phyloP scores from a whole-genome alignment of 2,888 invertebrate species.

The Tipula vernalis region DNA sequence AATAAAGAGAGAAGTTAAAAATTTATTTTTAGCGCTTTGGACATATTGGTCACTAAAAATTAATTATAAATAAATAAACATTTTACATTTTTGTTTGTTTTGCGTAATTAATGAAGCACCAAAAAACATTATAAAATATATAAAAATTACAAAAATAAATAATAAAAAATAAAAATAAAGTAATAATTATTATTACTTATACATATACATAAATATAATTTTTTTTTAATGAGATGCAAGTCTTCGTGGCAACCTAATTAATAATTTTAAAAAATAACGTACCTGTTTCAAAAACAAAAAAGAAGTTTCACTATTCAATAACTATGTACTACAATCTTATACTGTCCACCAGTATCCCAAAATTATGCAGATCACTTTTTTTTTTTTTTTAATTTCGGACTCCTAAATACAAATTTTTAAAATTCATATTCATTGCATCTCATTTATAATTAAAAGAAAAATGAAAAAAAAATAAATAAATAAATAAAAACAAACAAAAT shows the following conservation, averaged over 20 bases:
- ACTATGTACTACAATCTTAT: not conserved
- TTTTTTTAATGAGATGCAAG: not conserved
- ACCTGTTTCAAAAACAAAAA: not conserved
- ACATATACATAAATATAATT: not conserved
- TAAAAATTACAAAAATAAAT: not conserved
- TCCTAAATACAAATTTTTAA: not conserved
- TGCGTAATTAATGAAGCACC: not conserved
- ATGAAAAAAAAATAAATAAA: slow-evolving; percentile 12
- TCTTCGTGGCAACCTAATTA: not conserved
- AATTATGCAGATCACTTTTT: not conserved
- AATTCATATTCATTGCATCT: slow-evolving; percentile 8
- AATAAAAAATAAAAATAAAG: not conserved
- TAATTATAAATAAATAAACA: not conserved
- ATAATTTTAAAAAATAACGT: not conserved
- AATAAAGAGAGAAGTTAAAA: not conserved
- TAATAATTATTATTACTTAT: not conserved
- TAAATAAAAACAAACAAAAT: slow-evolving; percentile 8
- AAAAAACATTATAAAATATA: not conserved
- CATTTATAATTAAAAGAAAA: slow-evolving; percentile 15
- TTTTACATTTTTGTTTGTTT: not conserved
- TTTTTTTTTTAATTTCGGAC: not conserved
- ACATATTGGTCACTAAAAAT: not conserved
- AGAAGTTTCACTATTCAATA: not conserved
- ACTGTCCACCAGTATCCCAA: not conserved
- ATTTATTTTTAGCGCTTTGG: not conserved